Conservation (phyloP, 2,113 vertebrate genomes). For the Perca schrenkii region DNA sequence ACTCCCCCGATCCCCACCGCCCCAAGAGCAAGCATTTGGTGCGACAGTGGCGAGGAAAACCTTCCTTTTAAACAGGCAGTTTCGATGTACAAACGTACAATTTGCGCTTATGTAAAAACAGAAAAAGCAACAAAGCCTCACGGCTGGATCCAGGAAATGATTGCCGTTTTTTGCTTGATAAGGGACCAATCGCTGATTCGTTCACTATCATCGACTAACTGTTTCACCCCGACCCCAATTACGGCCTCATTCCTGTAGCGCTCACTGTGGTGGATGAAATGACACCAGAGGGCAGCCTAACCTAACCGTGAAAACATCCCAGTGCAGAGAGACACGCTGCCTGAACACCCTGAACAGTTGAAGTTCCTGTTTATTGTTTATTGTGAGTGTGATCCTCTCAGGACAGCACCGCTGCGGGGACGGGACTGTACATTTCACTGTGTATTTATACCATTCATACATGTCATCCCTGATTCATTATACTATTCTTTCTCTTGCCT, state of each 20-base stretch:
- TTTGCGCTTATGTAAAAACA: neutral
- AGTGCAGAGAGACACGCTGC: neutral
- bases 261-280: neutral
- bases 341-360: neutral
- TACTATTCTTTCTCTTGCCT: neutral
- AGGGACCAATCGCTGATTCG: neutral
- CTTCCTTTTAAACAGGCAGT: too few relatives aligned
- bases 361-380: conserved; percentile 1
- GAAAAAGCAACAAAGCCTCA: neutral
- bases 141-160: neutral
- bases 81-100: neutral
- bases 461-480: neutral
- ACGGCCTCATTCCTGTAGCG: neutral
- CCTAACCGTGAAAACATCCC: neutral
- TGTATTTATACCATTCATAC: neutral
- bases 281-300: conserved; percentile 56
- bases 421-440: neutral
- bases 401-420: neutral
- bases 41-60: too few relatives aligned
- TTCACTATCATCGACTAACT: neutral
- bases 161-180: neutral
- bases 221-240: neutral
- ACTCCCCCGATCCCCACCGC: too few relatives aligned
- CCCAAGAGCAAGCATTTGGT: too few relatives aligned
- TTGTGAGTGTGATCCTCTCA: neutral